Percentiles rank a stretch among this genome's conserved stretches.
Evolutionary conservation across 2,113 vertebrate species (phyloP).

Genomic region (Thinocorus orbignyianus): DNA sequence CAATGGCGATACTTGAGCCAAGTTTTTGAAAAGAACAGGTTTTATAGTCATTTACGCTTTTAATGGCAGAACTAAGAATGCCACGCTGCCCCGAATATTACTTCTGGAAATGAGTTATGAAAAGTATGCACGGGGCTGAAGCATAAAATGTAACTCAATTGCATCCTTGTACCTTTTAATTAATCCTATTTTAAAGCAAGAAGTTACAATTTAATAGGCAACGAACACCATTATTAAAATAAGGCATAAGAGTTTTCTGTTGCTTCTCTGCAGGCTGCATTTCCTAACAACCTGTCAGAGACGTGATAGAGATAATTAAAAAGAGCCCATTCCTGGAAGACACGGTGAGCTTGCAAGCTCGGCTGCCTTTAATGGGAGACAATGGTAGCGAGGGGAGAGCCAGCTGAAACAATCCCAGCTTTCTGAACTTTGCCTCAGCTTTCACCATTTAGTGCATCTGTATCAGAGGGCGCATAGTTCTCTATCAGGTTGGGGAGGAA

Average conservation of each 20-base stretch:
- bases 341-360: neutral
- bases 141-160: conserved; percentile 41
- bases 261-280: neutral
- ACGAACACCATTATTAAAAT: conserved; percentile 32
- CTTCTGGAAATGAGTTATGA: conserved; percentile 29
- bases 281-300: neutral
- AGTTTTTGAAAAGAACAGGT: conserved; percentile 29
- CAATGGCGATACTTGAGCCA: conserved; percentile 14
- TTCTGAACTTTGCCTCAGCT: neutral
- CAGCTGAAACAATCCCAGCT: neutral
- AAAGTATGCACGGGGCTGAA: neutral
- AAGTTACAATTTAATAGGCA: conserved; percentile 47
- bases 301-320: neutral
- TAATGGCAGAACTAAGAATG: conserved; percentile 22
- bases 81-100: neutral
- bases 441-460: neutral
- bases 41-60: conserved; percentile 27
- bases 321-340: neutral
- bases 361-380: neutral
- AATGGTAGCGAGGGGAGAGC: fast-evolving
- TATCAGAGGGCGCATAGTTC: neutral
- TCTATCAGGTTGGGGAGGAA: neutral
- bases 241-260: neutral
- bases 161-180: conserved; percentile 27
- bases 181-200: conserved; percentile 43